phyloP scores from a whole-genome alignment of 1,140 invertebrate genomes.

The Drosophila sp. region DNA sequence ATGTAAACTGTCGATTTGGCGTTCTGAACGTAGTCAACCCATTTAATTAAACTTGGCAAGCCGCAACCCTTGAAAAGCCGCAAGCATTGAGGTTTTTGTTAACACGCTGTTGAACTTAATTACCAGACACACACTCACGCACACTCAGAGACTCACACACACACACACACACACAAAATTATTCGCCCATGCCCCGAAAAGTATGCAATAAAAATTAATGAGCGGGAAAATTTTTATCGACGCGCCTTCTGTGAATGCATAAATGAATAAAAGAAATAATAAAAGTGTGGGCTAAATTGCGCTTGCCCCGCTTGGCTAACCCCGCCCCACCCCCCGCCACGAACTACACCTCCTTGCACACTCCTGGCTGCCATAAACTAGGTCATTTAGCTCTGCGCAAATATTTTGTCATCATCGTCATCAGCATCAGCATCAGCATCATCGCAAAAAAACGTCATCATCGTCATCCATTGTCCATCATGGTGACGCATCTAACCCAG shows the following conservation, averaged over 20 bases:
- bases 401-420: conserved; percentile 30
- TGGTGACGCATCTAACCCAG: conserved; percentile 17
- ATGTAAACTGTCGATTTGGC: conserved; percentile 47
- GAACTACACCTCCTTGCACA: background rate
- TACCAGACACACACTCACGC: conserved; percentile 37
- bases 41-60: conserved; percentile 70
- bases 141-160: conserved; percentile 40
- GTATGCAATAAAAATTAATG: conserved; percentile 78
- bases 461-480: conserved; percentile 6
- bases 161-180: conserved; percentile 30
- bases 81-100: conserved; percentile 48
- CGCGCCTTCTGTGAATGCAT: conserved; percentile 66
- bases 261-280: conserved; percentile 67
- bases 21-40: conserved; percentile 9
- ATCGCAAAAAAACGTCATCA: background rate
- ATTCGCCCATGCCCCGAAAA: conserved; percentile 40
- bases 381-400: conserved; percentile 28
- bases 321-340: conserved; percentile 7
- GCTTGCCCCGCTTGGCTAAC: background rate
- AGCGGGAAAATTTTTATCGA: conserved; percentile 77
- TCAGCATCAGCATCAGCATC: no score
- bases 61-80: conserved; percentile 37
- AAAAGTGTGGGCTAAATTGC: conserved; percentile 19
- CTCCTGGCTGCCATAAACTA: conserved; percentile 23
- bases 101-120: conserved; percentile 62